Conservation (phyloP, 2,888 invertebrate species). For the Ichneumoninae sp. region DNA sequence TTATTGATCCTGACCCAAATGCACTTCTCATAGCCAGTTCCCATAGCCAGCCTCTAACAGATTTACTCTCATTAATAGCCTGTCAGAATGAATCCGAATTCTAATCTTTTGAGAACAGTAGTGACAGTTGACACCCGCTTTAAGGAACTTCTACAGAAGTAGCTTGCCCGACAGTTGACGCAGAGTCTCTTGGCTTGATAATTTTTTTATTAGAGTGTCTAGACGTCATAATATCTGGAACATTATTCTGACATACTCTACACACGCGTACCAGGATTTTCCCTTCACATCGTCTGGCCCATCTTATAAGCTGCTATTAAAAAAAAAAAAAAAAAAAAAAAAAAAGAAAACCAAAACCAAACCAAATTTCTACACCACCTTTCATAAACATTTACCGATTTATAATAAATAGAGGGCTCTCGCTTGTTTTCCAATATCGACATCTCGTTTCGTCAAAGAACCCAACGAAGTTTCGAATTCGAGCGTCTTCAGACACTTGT, state of each 20-base stretch:
- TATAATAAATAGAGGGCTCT: not conserved
- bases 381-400: not conserved
- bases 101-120: not conserved
- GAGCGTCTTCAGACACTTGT: no score
- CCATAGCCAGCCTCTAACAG: no score
- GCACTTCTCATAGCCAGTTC: not conserved
- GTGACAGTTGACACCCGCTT: not conserved
- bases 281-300: no score
- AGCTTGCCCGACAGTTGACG: not conserved
- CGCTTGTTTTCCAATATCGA: not conserved
- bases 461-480: not conserved
- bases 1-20: not conserved
- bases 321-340: no score
- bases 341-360: no score
- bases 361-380: no score
- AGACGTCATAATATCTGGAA: not conserved
- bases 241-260: not conserved
- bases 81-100: no score
- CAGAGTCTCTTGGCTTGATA: not conserved
- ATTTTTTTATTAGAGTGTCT: not conserved
- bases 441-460: not conserved
- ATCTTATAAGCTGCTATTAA: no score
- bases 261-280: not conserved
- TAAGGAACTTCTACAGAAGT: not conserved
- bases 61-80: no score